A percentile compares a stretch with the other conserved stretches of the same genome.
These are phyloP conservation scores for Drosophila lowei DNA, from an alignment of 1,140 invertebrate genomes.

Conservation along the genomic window DNA sequence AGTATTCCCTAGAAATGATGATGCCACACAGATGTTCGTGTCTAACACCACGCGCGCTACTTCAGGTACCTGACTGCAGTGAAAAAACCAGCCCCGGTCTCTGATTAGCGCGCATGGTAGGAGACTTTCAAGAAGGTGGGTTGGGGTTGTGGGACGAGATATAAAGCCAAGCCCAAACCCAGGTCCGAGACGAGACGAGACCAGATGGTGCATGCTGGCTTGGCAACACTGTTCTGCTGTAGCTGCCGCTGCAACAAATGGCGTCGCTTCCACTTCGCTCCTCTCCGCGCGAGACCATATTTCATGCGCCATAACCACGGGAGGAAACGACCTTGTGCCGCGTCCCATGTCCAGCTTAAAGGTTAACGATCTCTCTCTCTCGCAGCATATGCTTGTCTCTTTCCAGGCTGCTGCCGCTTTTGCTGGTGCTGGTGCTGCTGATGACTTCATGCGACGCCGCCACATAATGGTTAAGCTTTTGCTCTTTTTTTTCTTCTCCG, in stretches of 20 bases:
- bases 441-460: slow-evolving; percentile 72
- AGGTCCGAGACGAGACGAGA: slow-evolving; percentile 21
- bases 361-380: slow-evolving; percentile 81
- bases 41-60: slow-evolving; percentile 93
- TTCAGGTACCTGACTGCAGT: slow-evolving; percentile 97
- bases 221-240: slow-evolving; percentile 30
- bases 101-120: slow-evolving; percentile 88
- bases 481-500: slow-evolving; percentile 21
- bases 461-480: slow-evolving; percentile 35
- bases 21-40: slow-evolving; percentile 11
- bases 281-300: neutral
- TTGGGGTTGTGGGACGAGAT: slow-evolving; percentile 24
- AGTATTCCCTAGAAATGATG: slow-evolving; percentile 15
- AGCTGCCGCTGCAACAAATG: slow-evolving; percentile 30
- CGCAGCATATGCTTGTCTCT: slow-evolving; percentile 3
- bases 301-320: slow-evolving; percentile 13
- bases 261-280: slow-evolving; percentile 24
- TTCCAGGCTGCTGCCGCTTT: slow-evolving; percentile 6
- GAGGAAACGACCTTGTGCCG: slow-evolving; percentile 77
- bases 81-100: slow-evolving; percentile 87
- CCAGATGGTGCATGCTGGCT: slow-evolving; percentile 57
- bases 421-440: slow-evolving; percentile 44
- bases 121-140: slow-evolving; percentile 32
- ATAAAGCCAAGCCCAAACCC: slow-evolving; percentile 65
- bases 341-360: slow-evolving; percentile 68